A percentile compares a stretch with the other conserved stretches of the same genome.
These are phyloP conservation scores for Palloptera scutellata DNA, from an alignment of 2,888 invertebrate species.

Conservation along the genomic window DNA sequence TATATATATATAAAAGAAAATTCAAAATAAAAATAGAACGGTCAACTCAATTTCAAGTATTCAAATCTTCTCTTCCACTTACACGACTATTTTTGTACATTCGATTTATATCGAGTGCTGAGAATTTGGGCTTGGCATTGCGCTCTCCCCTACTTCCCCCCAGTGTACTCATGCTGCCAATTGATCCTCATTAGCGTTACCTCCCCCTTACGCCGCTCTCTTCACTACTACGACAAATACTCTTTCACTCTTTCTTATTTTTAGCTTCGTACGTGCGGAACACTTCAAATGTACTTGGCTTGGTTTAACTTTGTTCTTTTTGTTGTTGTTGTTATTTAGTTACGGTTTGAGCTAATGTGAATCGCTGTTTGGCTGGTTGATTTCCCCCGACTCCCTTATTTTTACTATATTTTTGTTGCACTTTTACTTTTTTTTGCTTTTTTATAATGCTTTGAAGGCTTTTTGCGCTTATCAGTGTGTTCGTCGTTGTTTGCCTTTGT, in stretches of 20 bases:
- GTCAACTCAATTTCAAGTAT: neutral
- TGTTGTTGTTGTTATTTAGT: slow-evolving; percentile 10
- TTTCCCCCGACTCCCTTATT: no score
- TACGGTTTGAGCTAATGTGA: no score
- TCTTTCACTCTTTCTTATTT: slow-evolving; percentile 26
- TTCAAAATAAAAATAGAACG: slow-evolving; percentile 9
- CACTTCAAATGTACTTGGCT: no score
- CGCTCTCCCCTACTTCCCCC: slow-evolving; percentile 67
- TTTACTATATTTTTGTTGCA: neutral
- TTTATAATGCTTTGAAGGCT: slow-evolving; percentile 22
- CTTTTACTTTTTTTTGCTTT: slow-evolving; percentile 29
- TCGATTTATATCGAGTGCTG: slow-evolving; percentile 97
- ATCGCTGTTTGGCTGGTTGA: no score
- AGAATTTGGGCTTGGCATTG: slow-evolving; percentile 87
- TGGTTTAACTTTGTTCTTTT: neutral
- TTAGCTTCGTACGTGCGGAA: no score
- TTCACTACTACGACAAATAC: slow-evolving; percentile 20
- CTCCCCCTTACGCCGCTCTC: slow-evolving; percentile 59
- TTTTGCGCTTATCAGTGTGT: slow-evolving; percentile 26
- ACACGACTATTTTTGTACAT: slow-evolving; percentile 89
- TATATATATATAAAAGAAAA: slow-evolving; percentile 25
- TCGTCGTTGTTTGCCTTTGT: slow-evolving; percentile 9
- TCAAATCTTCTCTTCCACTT: slow-evolving; percentile 61
- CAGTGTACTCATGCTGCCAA: slow-evolving; percentile 66
- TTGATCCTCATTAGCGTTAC: slow-evolving; percentile 66